Evolutionary conservation across 1,140 invertebrate species (phyloP), one percentile per base, ranked within the genome.

Genomic region (Triops cancriformis): DNA sequence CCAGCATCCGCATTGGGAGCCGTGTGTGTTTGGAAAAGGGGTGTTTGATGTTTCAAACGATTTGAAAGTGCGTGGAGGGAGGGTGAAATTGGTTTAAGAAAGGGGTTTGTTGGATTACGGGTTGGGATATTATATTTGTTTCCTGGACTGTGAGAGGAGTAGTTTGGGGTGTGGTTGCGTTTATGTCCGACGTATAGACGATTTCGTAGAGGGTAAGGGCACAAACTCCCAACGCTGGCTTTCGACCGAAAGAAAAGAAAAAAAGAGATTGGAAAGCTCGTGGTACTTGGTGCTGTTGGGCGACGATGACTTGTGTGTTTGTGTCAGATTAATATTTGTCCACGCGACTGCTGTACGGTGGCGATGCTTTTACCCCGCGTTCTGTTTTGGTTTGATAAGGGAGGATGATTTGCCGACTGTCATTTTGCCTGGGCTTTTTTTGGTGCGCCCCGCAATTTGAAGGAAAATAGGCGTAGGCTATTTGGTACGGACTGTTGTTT

Each of bases 241-340:
- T 41, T 72, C 23, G 2, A 28, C n/a, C n/a, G n/a, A n/a, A n/a
- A n/a, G n/a, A 26, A 74, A 74, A 4, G 37, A 31, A 41, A 27
- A n/a, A 74, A 11, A 74, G 18, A n/a, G 18, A 11, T 74, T 74
- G 23, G 37, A 31, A 41, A 41, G 73, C 31, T 37, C 31, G 2
- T 7, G 31, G 31, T 37, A 37, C 31, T 37, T 37, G 31, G 31
- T 37, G 51, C 51, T 23, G 51, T 64, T 64, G 51, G 51, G 51
- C 23, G 51, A 23, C 51, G 51, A 64, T 64, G 51, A 23, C 51
- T 64, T 23, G 51, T 64, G 51, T 64, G 51, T 64, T 64, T 64
- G 51, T 64, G 51, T 64, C 51, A 64, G 51, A 64, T 64, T 64
- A 64, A 64, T 64, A 64, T 64, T 64, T 64, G 51, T 64, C 51